A percentile compares a stretch with the other conserved stretches of the same genome.
phyloP scores from a whole-genome alignment of 53 echinoderm and acorn worm genomes.

The Apostichopus leukothele region DNA sequence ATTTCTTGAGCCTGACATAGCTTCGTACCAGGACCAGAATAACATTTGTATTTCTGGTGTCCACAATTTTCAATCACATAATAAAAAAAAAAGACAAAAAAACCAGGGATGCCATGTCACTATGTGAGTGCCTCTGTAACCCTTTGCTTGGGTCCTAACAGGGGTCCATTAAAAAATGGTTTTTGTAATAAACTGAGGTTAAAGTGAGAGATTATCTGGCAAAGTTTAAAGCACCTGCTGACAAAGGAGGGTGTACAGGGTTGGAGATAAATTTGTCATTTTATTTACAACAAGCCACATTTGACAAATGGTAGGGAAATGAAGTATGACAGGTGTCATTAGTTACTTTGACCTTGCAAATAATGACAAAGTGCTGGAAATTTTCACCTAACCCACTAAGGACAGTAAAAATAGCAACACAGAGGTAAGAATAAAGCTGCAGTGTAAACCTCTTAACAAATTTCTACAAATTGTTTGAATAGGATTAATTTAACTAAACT shows the following conservation, averaged over 20 bases:
- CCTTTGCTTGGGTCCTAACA: constrained; percentile 35
- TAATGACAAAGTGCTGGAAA: neutral
- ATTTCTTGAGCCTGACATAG: neutral
- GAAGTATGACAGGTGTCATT: neutral
- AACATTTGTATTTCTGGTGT: constrained; percentile 1
- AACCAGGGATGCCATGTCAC: neutral
- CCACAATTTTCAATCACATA: neutral
- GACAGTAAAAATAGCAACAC: too few relatives aligned
- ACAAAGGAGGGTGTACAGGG: constrained; percentile 3
- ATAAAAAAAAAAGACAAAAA: neutral
- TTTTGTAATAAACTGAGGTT: constrained; percentile 44
- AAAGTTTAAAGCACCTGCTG: constrained; percentile 26
- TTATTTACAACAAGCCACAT: neutral
- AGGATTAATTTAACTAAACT: too few relatives aligned
- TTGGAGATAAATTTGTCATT: constrained; percentile 30
- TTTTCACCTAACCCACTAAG: too few relatives aligned
- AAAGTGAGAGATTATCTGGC: neutral
- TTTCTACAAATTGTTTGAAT: too few relatives aligned
- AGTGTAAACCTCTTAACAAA: too few relatives aligned
- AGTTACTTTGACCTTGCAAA: constrained; percentile 34
- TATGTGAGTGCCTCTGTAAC: constrained; percentile 11
- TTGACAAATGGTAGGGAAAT: constrained; percentile 20
- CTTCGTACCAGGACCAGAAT: neutral
- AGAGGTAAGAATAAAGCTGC: too few relatives aligned
- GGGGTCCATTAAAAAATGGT: constrained; percentile 40